phyloP scores from a whole-genome alignment of 2,113 vertebrate genomes.

The Xenopus laevis region DNA sequence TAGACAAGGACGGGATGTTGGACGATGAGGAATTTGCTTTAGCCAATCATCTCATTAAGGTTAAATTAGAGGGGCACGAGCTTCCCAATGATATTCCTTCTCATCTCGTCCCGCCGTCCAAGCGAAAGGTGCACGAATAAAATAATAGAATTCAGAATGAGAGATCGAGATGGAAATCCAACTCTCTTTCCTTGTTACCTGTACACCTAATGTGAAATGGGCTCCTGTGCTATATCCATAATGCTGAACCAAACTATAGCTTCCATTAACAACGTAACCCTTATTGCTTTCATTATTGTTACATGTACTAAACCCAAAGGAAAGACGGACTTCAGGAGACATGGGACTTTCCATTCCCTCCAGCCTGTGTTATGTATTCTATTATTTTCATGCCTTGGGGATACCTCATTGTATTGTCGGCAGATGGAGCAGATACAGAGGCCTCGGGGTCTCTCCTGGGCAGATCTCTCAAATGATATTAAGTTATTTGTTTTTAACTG shows the following conservation, averaged over 20 bases:
- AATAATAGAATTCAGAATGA: neutral
- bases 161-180: constrained; percentile 17
- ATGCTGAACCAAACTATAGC: constrained; percentile 18
- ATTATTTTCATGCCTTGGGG: neutral
- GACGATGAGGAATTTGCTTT: constrained; percentile 97
- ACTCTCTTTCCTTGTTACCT: constrained; percentile 51
- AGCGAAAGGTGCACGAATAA: constrained; percentile 86
- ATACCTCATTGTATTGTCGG: constrained; percentile 29
- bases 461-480: too few species aligned
- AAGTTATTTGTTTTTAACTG: too few species aligned
- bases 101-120: constrained; percentile 91
- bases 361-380: neutral
- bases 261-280: constrained; percentile 32
- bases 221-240: neutral
- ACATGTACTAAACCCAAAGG: constrained; percentile 7
- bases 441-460: too few species aligned
- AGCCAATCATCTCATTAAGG: constrained; percentile 97
- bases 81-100: constrained; percentile 85
- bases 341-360: neutral
- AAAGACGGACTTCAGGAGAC: neutral
- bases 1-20: constrained; percentile 95
- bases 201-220: constrained; percentile 50
- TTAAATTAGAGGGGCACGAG: constrained; percentile 96
- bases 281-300: neutral
- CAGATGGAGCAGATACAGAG: neutral